Percentiles rank a stretch among this genome's conserved stretches.
These are phyloP conservation scores for Trileptium ribeirensis DNA, from an alignment of 2,888 invertebrate species.

Conservation along the genomic window DNA sequence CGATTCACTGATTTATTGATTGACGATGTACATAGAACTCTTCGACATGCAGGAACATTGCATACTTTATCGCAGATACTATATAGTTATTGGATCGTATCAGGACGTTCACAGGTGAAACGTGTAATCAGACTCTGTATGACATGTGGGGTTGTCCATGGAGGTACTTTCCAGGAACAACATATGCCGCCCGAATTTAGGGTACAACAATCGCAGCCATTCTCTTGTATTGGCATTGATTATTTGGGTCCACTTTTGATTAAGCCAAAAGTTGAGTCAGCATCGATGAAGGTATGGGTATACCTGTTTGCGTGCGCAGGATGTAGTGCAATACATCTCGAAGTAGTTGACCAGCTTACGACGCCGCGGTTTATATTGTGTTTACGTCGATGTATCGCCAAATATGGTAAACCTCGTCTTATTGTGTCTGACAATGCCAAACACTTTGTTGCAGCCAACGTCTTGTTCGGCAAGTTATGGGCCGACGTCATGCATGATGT, in stretches of 20 bases:
- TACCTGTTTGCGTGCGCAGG: background rate
- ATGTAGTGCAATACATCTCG: background rate
- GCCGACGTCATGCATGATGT: background rate
- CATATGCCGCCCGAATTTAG: background rate
- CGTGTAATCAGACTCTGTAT: background rate
- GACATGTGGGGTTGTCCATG: background rate
- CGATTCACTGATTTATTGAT: background rate
- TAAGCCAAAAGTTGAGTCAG: background rate
- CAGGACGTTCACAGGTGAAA: background rate
- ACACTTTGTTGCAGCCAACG: background rate
- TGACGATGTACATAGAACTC: background rate
- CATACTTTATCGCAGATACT: slow-evolving; percentile 10
- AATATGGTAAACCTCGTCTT: background rate
- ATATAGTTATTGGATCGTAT: slow-evolving; percentile 4
- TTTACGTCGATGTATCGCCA: background rate
- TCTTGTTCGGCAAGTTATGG: background rate
- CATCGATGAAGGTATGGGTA: background rate
- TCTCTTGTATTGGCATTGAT: background rate
- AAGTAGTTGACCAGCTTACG: background rate
- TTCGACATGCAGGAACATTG: slow-evolving; percentile 1
- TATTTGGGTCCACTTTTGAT: slow-evolving; percentile 4
- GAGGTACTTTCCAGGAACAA: background rate
- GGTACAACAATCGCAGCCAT: background rate
- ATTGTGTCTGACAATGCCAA: background rate
- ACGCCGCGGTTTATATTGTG: background rate